These are phyloP conservation scores for Pseudomyrmex cubaensis DNA, from an alignment of 1,140 invertebrate species.

Conservation along the genomic window DNA sequence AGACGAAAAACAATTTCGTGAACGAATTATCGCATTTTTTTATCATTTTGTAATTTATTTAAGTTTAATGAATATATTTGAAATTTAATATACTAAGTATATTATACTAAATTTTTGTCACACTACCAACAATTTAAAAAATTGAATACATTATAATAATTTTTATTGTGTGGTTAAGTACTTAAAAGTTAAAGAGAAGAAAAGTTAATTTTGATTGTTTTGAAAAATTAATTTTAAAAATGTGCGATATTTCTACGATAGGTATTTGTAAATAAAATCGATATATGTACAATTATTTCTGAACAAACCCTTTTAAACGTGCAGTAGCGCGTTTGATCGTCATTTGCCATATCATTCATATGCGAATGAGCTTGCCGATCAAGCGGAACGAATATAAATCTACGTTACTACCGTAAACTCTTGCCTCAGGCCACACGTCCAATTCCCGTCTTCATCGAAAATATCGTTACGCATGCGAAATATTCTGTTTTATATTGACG, in stretches of 20 bases:
- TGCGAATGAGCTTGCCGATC: conserved; percentile 9
- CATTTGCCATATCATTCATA: neutral
- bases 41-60: neutral
- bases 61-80: no score
- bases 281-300: neutral
- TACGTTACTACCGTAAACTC: conserved; percentile 28
- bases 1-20: neutral
- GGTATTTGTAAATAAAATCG: neutral
- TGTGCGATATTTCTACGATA: neutral
- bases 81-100: neutral
- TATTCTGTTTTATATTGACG: conserved; percentile 33
- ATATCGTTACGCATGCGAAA: conserved; percentile 21
- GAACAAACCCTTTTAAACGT: neutral
- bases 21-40: conserved; percentile 2
- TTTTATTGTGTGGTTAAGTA: neutral
- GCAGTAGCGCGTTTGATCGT: neutral
- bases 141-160: neutral
- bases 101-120: no score
- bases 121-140: no score
- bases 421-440: neutral
- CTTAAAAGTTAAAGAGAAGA: no score
- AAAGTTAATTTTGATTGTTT: neutral
- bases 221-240: neutral
- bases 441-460: conserved; percentile 2
- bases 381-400: conserved; percentile 9